phyloP scores from a whole-genome alignment of 2,113 vertebrate genomes.

The Vanacampus margaritifer region DNA sequence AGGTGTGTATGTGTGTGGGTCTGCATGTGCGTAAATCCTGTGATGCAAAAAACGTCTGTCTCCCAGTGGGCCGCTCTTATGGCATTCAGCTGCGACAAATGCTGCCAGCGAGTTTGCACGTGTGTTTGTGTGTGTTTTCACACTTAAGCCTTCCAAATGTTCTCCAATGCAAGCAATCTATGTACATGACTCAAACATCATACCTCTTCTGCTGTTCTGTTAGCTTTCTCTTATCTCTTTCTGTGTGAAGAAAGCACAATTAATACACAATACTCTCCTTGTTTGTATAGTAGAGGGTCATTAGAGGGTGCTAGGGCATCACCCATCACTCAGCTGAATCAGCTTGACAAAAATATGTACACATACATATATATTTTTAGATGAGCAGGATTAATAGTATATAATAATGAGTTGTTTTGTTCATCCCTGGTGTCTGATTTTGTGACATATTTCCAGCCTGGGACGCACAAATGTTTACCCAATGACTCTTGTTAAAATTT shows the following conservation, averaged over 20 bases:
- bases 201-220: slow-evolving; percentile 56
- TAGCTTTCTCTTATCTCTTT: slow-evolving; percentile 43
- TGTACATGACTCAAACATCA: slow-evolving; percentile 69
- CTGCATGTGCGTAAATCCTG: slow-evolving; percentile 28
- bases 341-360: too few relatives aligned
- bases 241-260: slow-evolving; percentile 8
- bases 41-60: slow-evolving; percentile 59
- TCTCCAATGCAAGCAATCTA: slow-evolving; percentile 51
- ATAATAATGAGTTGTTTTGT: too few relatives aligned
- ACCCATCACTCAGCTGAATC: too few relatives aligned
- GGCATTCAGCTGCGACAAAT: slow-evolving; percentile 21
- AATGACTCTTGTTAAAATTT: too few relatives aligned
- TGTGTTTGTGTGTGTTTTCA: slow-evolving; percentile 22
- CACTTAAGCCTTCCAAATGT: slow-evolving; percentile 71
- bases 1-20: slow-evolving; percentile 7
- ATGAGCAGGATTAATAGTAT: too few relatives aligned
- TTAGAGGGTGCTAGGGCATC: too few relatives aligned
- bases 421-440: too few relatives aligned
- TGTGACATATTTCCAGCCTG: too few relatives aligned
- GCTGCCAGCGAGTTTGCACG: slow-evolving; percentile 35
- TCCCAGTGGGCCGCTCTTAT: slow-evolving; percentile 49
- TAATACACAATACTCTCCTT: slow-evolving; percentile 2
- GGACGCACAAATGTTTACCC: too few relatives aligned
- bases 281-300: too few relatives aligned
- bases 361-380: too few relatives aligned